A percentile compares a stretch with the other conserved stretches of the same genome.
Evolutionary conservation across 1,140 invertebrate genomes (phyloP).

Genomic region (Drosophila sechellia): DNA sequence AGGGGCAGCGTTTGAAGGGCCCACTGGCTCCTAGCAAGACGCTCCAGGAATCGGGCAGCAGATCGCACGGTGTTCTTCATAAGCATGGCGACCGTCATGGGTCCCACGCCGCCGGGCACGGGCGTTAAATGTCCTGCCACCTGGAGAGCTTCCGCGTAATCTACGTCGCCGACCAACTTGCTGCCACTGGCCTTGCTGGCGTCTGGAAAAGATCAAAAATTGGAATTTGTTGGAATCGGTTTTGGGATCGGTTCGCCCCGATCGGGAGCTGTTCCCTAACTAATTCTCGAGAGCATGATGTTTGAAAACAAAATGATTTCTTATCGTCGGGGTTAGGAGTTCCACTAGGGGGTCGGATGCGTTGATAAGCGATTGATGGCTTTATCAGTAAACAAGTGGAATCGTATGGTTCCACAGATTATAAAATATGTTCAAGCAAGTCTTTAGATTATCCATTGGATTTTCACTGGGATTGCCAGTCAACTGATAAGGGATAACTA

Average conservation of each 20-base stretch:
- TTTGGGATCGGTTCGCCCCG: not conserved
- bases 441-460: too few relatives aligned
- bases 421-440: too few relatives aligned
- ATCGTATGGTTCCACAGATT: not conserved
- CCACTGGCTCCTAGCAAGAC: slow-evolving; percentile 87
- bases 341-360: slow-evolving; percentile 35
- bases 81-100: slow-evolving; percentile 99
- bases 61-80: slow-evolving; percentile 97
- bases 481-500: too few relatives aligned
- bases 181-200: slow-evolving; percentile 92
- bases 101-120: slow-evolving; percentile 98
- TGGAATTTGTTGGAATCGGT: not conserved
- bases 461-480: too few relatives aligned
- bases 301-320: slow-evolving; percentile 27
- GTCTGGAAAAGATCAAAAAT: slow-evolving; percentile 87
- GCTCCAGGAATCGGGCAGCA: slow-evolving; percentile 88
- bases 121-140: slow-evolving; percentile 97
- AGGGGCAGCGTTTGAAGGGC: slow-evolving; percentile 87
- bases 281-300: slow-evolving; percentile 1
- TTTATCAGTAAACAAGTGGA: slow-evolving; percentile 18
- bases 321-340: slow-evolving; percentile 45
- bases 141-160: slow-evolving; percentile 91
- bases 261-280: slow-evolving; percentile 15
- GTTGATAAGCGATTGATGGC: slow-evolving; percentile 16
- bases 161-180: slow-evolving; percentile 97